Evolutionary conservation across 2,113 vertebrate genomes (phyloP), one percentile per base, ranked within the genome.

Genomic region (Cephalopholis sonnerati): DNA sequence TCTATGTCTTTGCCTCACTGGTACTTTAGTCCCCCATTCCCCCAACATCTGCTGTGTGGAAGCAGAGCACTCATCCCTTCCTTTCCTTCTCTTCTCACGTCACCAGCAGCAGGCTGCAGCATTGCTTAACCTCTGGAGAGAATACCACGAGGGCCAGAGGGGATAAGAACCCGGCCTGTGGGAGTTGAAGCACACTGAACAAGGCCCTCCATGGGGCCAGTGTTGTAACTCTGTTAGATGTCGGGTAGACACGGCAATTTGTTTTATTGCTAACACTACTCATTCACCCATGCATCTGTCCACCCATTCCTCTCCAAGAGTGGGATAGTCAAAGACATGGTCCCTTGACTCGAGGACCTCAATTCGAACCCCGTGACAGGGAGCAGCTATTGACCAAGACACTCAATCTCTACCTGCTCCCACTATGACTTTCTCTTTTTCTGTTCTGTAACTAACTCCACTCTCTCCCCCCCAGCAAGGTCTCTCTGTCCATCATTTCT

Each of bases 21-120:
- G 58, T 77, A 75, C 85, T 91, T 83, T 48, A 71, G 72, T 88
- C 77, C 86, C 89, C n/a, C 70, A 51, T 78, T 90, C 92, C 90
- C 93, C 10, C 74, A 90, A 81, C 94, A 94, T 94, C 92, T 94
- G 92, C 87, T 87, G 9, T 59, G 69, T 83, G 74, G 77, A 84
- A 75, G 66, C 74, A 74, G 72, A 81, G 86, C 81, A 79, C 69
- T 85, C 89, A 84, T 89, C 82, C 83, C 55, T 84, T 86, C 61
- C 77, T 51, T 83, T 80, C 79, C 74, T 78, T 65, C 63, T 61
- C 66, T 61, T 54, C 74, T 80, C 82, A 85, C 85, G 66, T 77
- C 79, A 83, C 3, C 13, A 13, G 80, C 74, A 66, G 84, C 75
- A 46, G 65, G 74, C 51, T 72, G 81, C 58, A 76, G 58, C 63